Base-by-base conservation (phyloP, 2,113 vertebrate species). In the Calonectris borealis region DNA sequence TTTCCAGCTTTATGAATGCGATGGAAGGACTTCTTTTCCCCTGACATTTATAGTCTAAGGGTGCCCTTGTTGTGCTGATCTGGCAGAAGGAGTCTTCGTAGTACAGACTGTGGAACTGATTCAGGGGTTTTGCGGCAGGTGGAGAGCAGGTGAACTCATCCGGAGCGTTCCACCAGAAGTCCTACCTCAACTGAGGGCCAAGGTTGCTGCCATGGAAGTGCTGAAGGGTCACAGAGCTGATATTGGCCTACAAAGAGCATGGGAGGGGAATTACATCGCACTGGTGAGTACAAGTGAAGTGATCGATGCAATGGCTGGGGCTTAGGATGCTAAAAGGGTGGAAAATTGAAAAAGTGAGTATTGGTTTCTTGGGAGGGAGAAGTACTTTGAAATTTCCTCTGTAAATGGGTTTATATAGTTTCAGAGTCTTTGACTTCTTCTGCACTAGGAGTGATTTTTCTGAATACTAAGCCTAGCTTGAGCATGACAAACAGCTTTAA, bases 241-340 rank as follows among this genome's bases (percentile, higher is more conserved):
- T 96, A 96, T 99, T 38, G 99, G 99, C 10, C 98, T 99, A 1
- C 99, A 99, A 72, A 98, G 99, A 93, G 97, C 98, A 51, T 99
- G 99, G 99, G 99, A 99, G 82, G 99, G 99, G 55, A 99, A 99
- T 95, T 99, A 99, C 97, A 97, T 99, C 95, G 99, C 98, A 3
- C 97, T 97, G 44, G 98, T 99, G 97, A 97, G 98, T 97, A 31
- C 19, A 10, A 48, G 40, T 10, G 9, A 4, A 60, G 34, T 24
- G n/a, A 11, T 40, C 36, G 6, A 6, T 42, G n/a, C 29, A 1
- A 0, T 5, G n/a, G 10, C 84, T 21, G 64, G 32, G n/a, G 54
- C 16, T 31, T 24, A 1, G 49, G 8, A 1, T 10, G 31, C 38
- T 48, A 7, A 2, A 22, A 44, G 32, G 52, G 34, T 40, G n/a